Base-by-base conservation (phyloP, 2,113 vertebrate genomes). In the Tringa solitaria region DNA sequence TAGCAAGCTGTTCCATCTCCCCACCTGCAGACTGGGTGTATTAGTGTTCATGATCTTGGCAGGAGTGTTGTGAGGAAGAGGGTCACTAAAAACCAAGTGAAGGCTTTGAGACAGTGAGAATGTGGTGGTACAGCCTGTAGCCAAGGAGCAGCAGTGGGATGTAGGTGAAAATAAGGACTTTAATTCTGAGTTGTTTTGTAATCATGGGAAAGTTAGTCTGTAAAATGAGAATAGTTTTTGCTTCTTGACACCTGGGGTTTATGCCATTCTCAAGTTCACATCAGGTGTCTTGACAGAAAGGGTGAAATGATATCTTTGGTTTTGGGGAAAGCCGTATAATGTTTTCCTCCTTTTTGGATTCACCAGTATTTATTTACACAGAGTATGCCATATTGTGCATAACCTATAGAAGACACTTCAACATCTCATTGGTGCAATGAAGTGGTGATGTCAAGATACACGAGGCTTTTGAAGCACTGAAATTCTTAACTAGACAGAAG, bases 31-130 rank as follows among this genome's bases (percentile, higher is more conserved):
- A 16, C 33, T 4, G 21, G 24, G 12, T 41, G 6, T 68, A 2
- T 81, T 59, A 61, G 10, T 10, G 16, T 61, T 81, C 35, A 13
- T 26, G 5, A 28, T 70, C 41, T 75, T 83, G 37, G 37, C 37
- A 0, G 2, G 6, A 6, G 2, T 12, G 5, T 45, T 68, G 28
- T 32, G 48, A 57, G 56, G 53, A 61, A 73, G 33, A 19, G 3
- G 28, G 15, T 63, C 28, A n/a, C 26, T 20, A n/a, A 68, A 75
- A 92, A 9, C 3, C 32, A 28, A 72, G 26, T 0, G 0, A 53
- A 69, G 9, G 8, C 19, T 80, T 61, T 91, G 87, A 50, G 19
- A 45, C 1, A 6, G 2, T 60, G 39, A 19, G 5, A 33, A 46
- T 10, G 11, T 35, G 13, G 15, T 14, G 33, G 12, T 32, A 41